Evolutionary conservation across 2,888 invertebrate genomes (phyloP).

Genomic region (Lycocerus yunnanus): DNA sequence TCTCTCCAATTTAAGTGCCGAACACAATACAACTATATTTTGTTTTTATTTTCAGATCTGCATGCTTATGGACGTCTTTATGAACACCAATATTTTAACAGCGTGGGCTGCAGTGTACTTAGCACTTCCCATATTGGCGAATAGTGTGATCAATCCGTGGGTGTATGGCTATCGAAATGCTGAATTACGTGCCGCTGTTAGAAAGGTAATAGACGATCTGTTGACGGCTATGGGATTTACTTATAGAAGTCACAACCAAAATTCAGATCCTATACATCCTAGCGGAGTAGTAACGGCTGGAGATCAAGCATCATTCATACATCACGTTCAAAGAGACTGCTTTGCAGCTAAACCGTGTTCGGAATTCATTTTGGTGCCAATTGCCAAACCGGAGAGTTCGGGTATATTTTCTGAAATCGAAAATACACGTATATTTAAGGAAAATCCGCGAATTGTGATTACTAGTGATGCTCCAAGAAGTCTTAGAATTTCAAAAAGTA

Average conservation of each 20-base stretch:
- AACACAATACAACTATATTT: background rate
- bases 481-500: slow-evolving; percentile 43
- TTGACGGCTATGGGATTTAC: slow-evolving; percentile 55
- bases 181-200: slow-evolving; percentile 63
- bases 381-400: slow-evolving; percentile 52
- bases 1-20: background rate
- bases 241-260: slow-evolving; percentile 48
- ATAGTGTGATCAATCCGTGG: slow-evolving; percentile 68
- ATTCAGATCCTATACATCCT: slow-evolving; percentile 48
- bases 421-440: slow-evolving; percentile 37
- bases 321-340: slow-evolving; percentile 48
- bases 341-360: slow-evolving; percentile 45
- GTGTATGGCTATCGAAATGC: slow-evolving; percentile 68
- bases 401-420: slow-evolving; percentile 44
- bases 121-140: slow-evolving; percentile 62
- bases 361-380: slow-evolving; percentile 51
- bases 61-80: slow-evolving; percentile 60
- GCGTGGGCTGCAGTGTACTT: slow-evolving; percentile 62
- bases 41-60: slow-evolving; percentile 54
- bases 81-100: slow-evolving; percentile 58
- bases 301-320: slow-evolving; percentile 51
- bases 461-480: slow-evolving; percentile 34
- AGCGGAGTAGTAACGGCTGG: slow-evolving; percentile 53
- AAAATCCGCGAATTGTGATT: slow-evolving; percentile 43
- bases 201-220: slow-evolving; percentile 60